phyloP scores from a whole-genome alignment of 2,797 vertebrate genomes.

The Xiphophorus birchmanni region DNA sequence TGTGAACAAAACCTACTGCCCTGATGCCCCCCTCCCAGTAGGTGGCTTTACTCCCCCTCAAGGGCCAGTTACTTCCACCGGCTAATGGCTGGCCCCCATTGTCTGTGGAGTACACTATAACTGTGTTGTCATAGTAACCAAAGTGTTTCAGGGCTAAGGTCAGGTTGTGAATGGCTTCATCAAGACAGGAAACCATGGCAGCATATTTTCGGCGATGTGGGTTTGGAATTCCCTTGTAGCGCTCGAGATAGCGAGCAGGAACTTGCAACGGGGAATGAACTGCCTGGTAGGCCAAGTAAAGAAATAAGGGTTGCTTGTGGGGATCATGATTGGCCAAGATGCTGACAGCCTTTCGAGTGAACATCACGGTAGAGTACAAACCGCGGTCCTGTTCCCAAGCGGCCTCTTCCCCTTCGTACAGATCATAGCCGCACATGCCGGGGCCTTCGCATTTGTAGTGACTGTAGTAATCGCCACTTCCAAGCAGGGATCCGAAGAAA shows the following conservation, averaged over 20 bases:
- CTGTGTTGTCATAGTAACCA: slow-evolving; percentile 91
- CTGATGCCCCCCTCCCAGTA: slow-evolving; percentile 98
- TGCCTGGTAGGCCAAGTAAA: slow-evolving; percentile 95
- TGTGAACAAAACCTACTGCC: slow-evolving; percentile 95
- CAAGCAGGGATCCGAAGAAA: slow-evolving; percentile 94
- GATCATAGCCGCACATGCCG: slow-evolving; percentile 92
- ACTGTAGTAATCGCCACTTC: slow-evolving; percentile 96
- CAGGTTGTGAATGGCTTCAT: slow-evolving; percentile 92
- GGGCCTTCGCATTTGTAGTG: slow-evolving; percentile 97
- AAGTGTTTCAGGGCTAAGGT: slow-evolving; percentile 89
- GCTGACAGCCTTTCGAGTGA: slow-evolving; percentile 88
- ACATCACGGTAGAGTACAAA: slow-evolving; percentile 95
- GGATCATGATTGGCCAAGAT: slow-evolving; percentile 90
- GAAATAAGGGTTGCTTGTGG: slow-evolving; percentile 85
- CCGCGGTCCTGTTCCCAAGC: slow-evolving; percentile 94
- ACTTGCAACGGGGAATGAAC: slow-evolving; percentile 96
- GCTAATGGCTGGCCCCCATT: slow-evolving; percentile 93
- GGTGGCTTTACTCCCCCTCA: slow-evolving; percentile 93
- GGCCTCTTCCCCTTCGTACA: slow-evolving; percentile 92
- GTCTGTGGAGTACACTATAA: slow-evolving; percentile 96
- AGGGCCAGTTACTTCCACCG: slow-evolving; percentile 96
- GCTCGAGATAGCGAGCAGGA: slow-evolving; percentile 89
- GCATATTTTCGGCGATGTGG: slow-evolving; percentile 90
- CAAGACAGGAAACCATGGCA: slow-evolving; percentile 95
- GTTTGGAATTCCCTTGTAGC: slow-evolving; percentile 92